Percentiles rank a stretch among this genome's conserved stretches.
phyloP scores from a whole-genome alignment of 2,888 invertebrate species.

The Protonemura montana region DNA sequence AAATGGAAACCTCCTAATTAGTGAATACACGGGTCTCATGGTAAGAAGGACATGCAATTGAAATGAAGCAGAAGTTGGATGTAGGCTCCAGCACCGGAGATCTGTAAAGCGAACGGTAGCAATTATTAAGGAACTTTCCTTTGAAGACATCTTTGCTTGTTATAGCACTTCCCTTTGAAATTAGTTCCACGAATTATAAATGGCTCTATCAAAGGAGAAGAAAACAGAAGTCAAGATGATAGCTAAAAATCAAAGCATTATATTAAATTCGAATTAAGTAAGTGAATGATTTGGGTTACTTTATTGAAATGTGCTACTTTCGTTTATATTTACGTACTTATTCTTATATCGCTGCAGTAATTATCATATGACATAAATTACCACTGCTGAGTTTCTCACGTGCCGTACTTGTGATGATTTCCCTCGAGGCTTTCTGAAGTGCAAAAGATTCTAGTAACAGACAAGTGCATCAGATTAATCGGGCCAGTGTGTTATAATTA shows the following conservation, averaged over 20 bases:
- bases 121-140: background rate
- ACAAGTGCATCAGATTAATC: conserved; percentile 15
- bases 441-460: conserved; percentile 12
- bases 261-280: conserved; percentile 23
- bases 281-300: conserved; percentile 36
- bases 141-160: background rate
- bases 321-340: conserved; percentile 27
- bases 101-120: background rate
- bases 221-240: conserved; percentile 16
- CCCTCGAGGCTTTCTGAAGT: conserved; percentile 27
- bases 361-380: conserved; percentile 41
- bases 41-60: no score
- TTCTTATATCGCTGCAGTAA: conserved; percentile 9
- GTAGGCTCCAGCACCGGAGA: background rate
- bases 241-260: conserved; percentile 31
- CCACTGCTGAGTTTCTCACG: conserved; percentile 31
- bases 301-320: conserved; percentile 41
- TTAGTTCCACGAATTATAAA: conserved; percentile 34
- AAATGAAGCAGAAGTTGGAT: background rate
- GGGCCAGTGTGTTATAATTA: conserved; percentile 41
- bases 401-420: conserved; percentile 34
- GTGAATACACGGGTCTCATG: background rate
- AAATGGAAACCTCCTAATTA: no score
- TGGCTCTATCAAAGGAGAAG: conserved; percentile 19
- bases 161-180: conserved; percentile 8